Evolutionary conservation across 2,113 vertebrate species (phyloP).

Genomic region (Lophura nycthemera): DNA sequence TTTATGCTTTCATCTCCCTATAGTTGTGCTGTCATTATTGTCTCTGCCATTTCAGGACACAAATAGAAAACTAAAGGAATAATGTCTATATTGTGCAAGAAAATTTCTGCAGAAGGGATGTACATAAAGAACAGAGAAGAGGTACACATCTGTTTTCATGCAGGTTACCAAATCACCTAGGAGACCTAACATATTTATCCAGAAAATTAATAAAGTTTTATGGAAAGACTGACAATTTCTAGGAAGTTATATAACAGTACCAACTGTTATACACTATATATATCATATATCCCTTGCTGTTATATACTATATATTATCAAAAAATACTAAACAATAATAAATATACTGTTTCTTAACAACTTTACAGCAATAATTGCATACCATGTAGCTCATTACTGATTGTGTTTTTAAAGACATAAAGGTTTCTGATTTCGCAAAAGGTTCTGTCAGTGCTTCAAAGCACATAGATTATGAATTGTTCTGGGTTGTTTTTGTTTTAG

Average conservation of each 20-base stretch:
- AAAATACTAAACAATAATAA: constrained; percentile 5
- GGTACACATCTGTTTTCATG: neutral
- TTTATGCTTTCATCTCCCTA: constrained; percentile 4
- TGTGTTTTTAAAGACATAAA: constrained; percentile 1
- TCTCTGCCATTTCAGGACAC: neutral
- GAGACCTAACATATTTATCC: neutral
- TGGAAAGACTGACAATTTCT: neutral
- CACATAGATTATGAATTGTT: neutral
- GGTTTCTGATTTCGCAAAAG: neutral
- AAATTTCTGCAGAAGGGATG: neutral
- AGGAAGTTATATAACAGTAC: constrained; percentile 1
- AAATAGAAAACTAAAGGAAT: neutral
- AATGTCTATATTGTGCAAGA: neutral
- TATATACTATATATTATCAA: neutral
- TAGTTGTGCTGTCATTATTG: neutral
- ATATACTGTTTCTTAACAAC: constrained; percentile 17
- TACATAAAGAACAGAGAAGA: neutral
- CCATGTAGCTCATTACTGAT: neutral
- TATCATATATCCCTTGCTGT: too few relatives aligned
- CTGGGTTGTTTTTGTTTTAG: neutral
- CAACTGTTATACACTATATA: neutral
- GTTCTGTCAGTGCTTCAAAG: constrained; percentile 9
- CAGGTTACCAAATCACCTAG: neutral
- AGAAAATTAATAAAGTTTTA: constrained; percentile 29
- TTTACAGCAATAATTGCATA: neutral